Conservation (phyloP, 2,888 invertebrate species). For the Mythimna loreyi region DNA sequence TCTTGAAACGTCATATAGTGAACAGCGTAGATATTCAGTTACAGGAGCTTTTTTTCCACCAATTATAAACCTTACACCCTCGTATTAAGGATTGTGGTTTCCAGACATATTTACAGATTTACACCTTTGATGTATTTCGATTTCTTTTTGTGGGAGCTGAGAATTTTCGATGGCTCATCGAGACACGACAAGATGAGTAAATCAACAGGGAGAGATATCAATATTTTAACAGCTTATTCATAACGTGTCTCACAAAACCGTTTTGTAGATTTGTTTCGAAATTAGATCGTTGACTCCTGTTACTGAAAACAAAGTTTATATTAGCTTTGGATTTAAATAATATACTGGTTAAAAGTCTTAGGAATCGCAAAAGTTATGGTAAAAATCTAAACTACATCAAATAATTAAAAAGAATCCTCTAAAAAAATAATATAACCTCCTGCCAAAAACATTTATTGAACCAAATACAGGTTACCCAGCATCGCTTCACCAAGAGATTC, state of each 20-base stretch:
- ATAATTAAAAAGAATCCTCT: not conserved
- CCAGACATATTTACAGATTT: slow-evolving; percentile 49
- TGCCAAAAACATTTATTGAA: no score
- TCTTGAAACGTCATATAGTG: slow-evolving; percentile 75
- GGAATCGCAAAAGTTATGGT: no score
- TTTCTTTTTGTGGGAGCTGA: slow-evolving; percentile 56
- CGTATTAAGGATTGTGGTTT: slow-evolving; percentile 39
- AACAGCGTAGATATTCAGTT: slow-evolving; percentile 74
- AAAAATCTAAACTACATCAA: no score
- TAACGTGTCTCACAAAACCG: slow-evolving; percentile 36
- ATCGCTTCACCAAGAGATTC: slow-evolving; percentile 29
- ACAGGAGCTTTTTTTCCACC: slow-evolving; percentile 51
- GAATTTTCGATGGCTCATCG: slow-evolving; percentile 63
- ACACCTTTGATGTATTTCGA: slow-evolving; percentile 64
- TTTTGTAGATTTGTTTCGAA: slow-evolving; percentile 23
- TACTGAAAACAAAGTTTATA: not conserved
- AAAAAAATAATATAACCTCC: slow-evolving; percentile 2
- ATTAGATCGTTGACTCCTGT: slow-evolving; percentile 21
- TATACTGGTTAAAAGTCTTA: not conserved
- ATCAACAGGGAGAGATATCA: slow-evolving; percentile 58
- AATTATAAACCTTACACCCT: slow-evolving; percentile 62
- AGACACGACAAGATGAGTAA: slow-evolving; percentile 60
- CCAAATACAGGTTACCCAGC: not conserved
- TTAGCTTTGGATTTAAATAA: not conserved
- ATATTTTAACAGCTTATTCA: slow-evolving; percentile 64